These are phyloP conservation scores for Scolopax mira DNA, from an alignment of 2,113 vertebrate species.

Conservation along the genomic window DNA sequence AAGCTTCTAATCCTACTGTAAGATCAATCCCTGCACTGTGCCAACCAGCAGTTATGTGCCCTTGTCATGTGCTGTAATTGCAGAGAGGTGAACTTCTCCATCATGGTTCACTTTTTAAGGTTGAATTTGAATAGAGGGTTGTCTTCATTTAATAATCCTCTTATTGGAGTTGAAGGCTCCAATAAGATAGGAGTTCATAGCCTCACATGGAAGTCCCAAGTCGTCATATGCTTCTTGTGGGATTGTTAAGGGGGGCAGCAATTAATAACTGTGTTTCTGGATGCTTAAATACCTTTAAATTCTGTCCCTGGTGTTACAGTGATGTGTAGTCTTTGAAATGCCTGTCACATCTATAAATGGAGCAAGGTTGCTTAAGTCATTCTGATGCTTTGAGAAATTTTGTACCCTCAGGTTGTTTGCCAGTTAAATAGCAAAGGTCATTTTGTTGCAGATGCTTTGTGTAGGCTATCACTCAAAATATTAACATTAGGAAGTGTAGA, in stretches of 20 bases:
- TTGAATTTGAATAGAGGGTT: background rate
- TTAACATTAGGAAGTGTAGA: background rate
- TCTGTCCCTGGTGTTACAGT: background rate
- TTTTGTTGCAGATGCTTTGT: conserved; percentile 18
- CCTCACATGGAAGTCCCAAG: background rate
- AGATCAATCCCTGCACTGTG: background rate
- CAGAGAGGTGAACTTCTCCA: background rate
- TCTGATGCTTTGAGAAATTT: background rate
- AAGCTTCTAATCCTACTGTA: background rate
- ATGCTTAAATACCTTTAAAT: background rate
- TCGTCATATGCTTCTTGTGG: background rate
- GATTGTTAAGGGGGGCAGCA: background rate
- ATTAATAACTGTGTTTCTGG: background rate
- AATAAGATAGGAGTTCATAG: background rate
- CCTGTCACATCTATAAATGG: background rate
- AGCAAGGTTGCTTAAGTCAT: background rate
- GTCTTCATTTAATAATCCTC: background rate
- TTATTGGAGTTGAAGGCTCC: background rate
- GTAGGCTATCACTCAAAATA: conserved; percentile 9
- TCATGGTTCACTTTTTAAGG: background rate
- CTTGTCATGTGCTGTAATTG: background rate
- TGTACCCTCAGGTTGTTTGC: background rate
- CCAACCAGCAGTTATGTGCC: background rate
- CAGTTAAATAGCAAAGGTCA: background rate
- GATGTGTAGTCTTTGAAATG: background rate